A percentile compares a stretch with the other conserved stretches of the same genome.
Evolutionary conservation across 2,113 vertebrate genomes (phyloP).

Genomic region (Penelope pileata): DNA sequence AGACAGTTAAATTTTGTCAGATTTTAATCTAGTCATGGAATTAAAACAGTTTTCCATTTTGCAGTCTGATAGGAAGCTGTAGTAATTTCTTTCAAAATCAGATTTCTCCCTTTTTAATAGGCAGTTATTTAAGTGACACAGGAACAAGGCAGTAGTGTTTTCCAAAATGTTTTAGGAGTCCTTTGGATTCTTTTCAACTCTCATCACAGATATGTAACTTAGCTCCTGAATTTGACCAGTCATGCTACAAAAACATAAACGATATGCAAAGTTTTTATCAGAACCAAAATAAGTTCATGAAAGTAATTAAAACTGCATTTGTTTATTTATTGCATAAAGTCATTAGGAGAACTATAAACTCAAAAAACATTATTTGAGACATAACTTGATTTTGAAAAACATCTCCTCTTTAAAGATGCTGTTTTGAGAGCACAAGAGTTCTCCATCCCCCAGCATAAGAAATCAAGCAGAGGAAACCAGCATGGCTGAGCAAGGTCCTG

Average conservation of each 20-base stretch:
- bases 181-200: slow-evolving; percentile 4
- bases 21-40: slow-evolving; percentile 37
- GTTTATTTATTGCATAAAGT: slow-evolving; percentile 14
- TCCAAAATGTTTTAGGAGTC: slow-evolving; percentile 3
- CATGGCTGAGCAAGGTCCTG: too few species aligned
- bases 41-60: background rate
- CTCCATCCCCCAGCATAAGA: too few species aligned
- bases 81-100: slow-evolving; percentile 40
- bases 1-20: slow-evolving; percentile 12
- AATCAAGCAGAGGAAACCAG: too few species aligned
- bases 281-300: background rate
- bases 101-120: slow-evolving; percentile 35
- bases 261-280: background rate
- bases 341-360: background rate
- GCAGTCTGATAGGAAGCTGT: background rate
- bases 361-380: background rate
- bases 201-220: slow-evolving; percentile 6
- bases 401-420: background rate
- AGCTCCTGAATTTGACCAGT: background rate
- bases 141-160: slow-evolving; percentile 56
- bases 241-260: background rate
- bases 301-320: background rate
- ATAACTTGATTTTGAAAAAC: slow-evolving; percentile 5
- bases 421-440: too few species aligned
- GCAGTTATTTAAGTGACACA: slow-evolving; percentile 5